Evolutionary conservation across 2,113 vertebrate species (phyloP), one percentile per base, ranked within the genome.

Genomic region (Psammodynastes pulverulentus): DNA sequence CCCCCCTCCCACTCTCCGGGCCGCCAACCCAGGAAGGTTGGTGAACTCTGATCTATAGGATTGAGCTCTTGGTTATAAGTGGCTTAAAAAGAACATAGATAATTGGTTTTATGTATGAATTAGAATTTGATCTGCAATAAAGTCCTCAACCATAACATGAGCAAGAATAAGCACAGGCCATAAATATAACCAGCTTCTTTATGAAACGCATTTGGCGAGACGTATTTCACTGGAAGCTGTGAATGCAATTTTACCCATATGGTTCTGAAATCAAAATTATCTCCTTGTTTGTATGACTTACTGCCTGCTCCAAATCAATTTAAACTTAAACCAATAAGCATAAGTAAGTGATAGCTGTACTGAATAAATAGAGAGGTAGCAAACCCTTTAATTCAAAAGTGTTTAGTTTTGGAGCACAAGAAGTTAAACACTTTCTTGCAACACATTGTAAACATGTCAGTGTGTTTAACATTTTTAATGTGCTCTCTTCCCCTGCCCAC

Each of bases 371-470:
- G 24, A 79, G 97, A 97, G 97, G 97, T 97, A 97, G 96, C 94
- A 97, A 97, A 96, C 93, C 94, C 93, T 97, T 95, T 98, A 98
- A 97, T 97, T 97, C 97, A 95, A 94, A 97, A 96, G 97, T 97
- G 97, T 98, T 98, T 98, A 97, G 96, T 94, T 98, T 98, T 96
- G 93, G 96, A 98, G 96, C 93, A 1, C 96, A 97, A 97, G 96
- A 97, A 98, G 97, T 97, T 98, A 97, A 98, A 97, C 97, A 97
- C 97, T 97, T 96, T 97, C 98, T 97, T 96, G 96, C 97, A 96
- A 97, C 98, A 98, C 98, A 96, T 97, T 98, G 97, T 98, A 98
- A 98, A 98, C 97, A 98, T 98, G 98, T 98, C 98, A 98, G 95
- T 97, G 97, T 97, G 97, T 98, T 97, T 97, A 98, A 98, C 97